Conservation (phyloP, 2,888 invertebrate species). For the Urechis unicinctus region DNA sequence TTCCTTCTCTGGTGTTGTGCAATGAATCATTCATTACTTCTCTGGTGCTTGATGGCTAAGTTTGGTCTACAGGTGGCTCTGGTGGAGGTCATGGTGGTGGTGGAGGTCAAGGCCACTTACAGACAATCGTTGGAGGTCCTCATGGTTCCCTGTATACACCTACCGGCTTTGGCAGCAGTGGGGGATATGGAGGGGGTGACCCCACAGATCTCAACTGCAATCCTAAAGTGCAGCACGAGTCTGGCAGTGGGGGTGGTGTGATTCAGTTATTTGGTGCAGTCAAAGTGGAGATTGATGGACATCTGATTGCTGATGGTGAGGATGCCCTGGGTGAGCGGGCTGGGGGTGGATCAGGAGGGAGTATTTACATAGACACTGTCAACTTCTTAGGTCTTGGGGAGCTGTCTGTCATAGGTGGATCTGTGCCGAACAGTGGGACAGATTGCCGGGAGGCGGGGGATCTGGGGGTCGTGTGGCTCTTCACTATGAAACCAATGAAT, state of each 20-base stretch:
- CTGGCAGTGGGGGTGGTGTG: slow-evolving; percentile 30
- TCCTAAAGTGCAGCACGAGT: slow-evolving; percentile 9
- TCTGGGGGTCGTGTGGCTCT: slow-evolving; percentile 31
- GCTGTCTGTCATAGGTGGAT: slow-evolving; percentile 7
- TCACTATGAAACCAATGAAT: slow-evolving; percentile 19
- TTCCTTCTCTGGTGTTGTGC: too few relatives aligned
- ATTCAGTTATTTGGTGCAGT: slow-evolving; percentile 20
- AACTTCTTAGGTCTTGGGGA: not conserved
- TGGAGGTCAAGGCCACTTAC: slow-evolving; percentile 23
- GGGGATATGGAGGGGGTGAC: slow-evolving; percentile 28
- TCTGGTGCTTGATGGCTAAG: not conserved
- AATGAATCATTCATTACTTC: too few relatives aligned
- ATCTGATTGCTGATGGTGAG: slow-evolving; percentile 20
- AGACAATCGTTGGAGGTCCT: slow-evolving; percentile 24
- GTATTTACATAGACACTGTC: slow-evolving; percentile 20
- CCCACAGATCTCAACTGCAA: slow-evolving; percentile 14
- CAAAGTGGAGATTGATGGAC: slow-evolving; percentile 18
- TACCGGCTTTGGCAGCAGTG: slow-evolving; percentile 26
- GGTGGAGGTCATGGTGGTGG: slow-evolving; percentile 27
- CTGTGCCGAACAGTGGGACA: slow-evolving; percentile 18
- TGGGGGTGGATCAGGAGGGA: slow-evolving; percentile 33
- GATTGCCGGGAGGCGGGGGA: slow-evolving; percentile 40
- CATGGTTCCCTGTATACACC: slow-evolving; percentile 28
- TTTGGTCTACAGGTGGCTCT: slow-evolving; percentile 20
- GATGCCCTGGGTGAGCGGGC: slow-evolving; percentile 22